Conservation (phyloP, 2,888 invertebrate species). For the Andrena haemorrhoa region DNA sequence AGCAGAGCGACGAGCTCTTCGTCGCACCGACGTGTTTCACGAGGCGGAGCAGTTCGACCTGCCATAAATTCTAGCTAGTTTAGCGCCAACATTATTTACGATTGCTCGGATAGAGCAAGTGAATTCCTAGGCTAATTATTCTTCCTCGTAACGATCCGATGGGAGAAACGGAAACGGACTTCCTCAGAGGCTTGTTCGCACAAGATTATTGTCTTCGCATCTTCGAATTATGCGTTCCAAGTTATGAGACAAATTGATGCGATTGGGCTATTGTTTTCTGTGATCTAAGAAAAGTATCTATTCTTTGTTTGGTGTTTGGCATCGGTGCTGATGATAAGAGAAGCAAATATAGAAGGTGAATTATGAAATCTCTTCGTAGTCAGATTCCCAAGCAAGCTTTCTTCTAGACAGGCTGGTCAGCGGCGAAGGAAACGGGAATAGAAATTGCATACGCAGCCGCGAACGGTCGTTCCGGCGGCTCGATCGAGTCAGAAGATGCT, state of each 20-base stretch:
- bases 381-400: background rate
- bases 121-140: slow-evolving; percentile 29
- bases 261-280: too few relatives aligned
- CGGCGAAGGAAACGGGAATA: slow-evolving; percentile 26
- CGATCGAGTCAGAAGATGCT: slow-evolving; percentile 55
- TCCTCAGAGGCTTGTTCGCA: too few relatives aligned
- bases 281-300: too few relatives aligned
- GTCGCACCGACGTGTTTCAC: slow-evolving; percentile 39
- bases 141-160: background rate
- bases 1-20: background rate
- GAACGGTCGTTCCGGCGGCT: slow-evolving; percentile 6
- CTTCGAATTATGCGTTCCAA: too few relatives aligned
- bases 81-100: slow-evolving; percentile 53
- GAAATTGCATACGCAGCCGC: slow-evolving; percentile 12
- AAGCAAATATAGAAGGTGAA: background rate
- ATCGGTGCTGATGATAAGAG: background rate
- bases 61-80: slow-evolving; percentile 54
- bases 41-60: slow-evolving; percentile 38
- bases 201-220: too few relatives aligned
- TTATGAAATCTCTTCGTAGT: background rate
- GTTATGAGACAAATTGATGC: background rate
- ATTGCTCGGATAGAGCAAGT: slow-evolving; percentile 34
- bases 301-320: background rate
- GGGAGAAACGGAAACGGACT: background rate
- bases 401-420: background rate